Conservation (phyloP, 1,140 invertebrate genomes). For the Hylaeus anthracinus region DNA sequence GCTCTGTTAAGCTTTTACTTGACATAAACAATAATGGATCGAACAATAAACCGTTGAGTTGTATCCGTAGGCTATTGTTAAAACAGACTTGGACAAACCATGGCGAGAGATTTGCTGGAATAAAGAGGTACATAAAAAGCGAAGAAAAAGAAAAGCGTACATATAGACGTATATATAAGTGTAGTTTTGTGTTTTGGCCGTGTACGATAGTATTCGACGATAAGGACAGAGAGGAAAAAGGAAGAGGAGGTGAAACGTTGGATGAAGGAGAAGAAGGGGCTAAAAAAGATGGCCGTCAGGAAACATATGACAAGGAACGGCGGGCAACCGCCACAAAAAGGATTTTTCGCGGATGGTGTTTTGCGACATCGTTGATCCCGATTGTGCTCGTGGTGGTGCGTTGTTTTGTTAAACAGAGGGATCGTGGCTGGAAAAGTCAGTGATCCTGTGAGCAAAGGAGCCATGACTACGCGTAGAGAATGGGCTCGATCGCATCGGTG, state of each 20-base stretch:
- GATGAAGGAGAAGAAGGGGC: conserved; percentile 12
- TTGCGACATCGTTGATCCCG: conserved; percentile 55
- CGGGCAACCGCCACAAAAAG: conserved; percentile 64
- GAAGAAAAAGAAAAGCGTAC: conserved; percentile 3
- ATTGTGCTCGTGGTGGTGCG: conserved; percentile 19
- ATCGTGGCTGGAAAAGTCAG: conserved; percentile 47
- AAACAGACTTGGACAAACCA: not conserved
- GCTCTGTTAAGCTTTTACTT: not conserved
- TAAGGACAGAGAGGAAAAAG: not conserved
- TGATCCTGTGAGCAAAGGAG: conserved; percentile 65
- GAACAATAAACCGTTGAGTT: not conserved
- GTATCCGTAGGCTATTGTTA: too few species aligned
- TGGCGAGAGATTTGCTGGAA: not conserved
- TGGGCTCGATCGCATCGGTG: conserved; percentile 94
- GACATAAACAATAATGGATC: conserved; percentile 1
- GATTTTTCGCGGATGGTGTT: conserved; percentile 33
- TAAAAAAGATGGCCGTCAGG: conserved; percentile 74
- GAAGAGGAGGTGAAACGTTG: conserved; percentile 8
- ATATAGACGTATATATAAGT: not conserved
- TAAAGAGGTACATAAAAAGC: not conserved
- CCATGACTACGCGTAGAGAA: conserved; percentile 81
- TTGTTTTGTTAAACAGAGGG: conserved; percentile 14
- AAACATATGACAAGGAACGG: conserved; percentile 80
- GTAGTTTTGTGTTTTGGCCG: conserved; percentile 13
- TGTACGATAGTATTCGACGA: conserved; percentile 8